A percentile compares a stretch with the other conserved stretches of the same genome.
Conservation (phyloP, 2,113 vertebrate species). For the Nycticorax nycticorax region DNA sequence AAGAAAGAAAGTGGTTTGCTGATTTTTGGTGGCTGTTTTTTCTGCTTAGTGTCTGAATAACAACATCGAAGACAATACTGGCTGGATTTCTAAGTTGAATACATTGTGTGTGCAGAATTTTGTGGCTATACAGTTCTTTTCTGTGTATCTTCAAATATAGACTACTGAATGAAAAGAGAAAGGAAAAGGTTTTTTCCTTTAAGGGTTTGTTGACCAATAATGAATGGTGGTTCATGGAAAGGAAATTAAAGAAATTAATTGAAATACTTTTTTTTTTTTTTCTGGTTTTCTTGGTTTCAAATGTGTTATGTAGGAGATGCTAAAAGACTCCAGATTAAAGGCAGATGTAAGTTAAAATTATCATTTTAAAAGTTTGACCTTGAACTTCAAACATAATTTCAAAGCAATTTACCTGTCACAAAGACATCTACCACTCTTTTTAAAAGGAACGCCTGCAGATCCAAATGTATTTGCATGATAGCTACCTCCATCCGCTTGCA, state of each 20-base stretch:
- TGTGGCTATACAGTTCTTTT: not conserved
- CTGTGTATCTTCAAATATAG: not conserved
- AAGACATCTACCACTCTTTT: slow-evolving; percentile 51
- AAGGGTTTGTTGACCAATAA: not conserved
- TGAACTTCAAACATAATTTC: slow-evolving; percentile 65
- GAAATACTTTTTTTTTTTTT: not conserved
- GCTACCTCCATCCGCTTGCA: slow-evolving; percentile 5
- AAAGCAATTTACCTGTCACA: slow-evolving; percentile 73
- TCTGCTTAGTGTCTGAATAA: not conserved
- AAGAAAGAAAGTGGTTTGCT: not conserved
- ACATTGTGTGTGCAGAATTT: not conserved
- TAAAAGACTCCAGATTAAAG: not conserved
- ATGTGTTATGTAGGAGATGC: not conserved
- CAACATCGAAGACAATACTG: not conserved
- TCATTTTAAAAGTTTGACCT: slow-evolving; percentile 47
- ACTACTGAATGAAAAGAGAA: not conserved
- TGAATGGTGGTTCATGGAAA: not conserved
- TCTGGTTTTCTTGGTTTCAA: not conserved
- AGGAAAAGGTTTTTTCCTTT: not conserved
- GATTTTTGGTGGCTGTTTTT: not conserved
- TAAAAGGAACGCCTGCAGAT: slow-evolving; percentile 59
- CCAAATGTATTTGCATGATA: slow-evolving; percentile 66
- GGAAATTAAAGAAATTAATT: not conserved
- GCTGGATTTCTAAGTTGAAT: not conserved
- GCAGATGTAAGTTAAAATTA: slow-evolving; percentile 1